phyloP scores from a whole-genome alignment of 2,113 vertebrate species.

The Trichechus manatus region DNA sequence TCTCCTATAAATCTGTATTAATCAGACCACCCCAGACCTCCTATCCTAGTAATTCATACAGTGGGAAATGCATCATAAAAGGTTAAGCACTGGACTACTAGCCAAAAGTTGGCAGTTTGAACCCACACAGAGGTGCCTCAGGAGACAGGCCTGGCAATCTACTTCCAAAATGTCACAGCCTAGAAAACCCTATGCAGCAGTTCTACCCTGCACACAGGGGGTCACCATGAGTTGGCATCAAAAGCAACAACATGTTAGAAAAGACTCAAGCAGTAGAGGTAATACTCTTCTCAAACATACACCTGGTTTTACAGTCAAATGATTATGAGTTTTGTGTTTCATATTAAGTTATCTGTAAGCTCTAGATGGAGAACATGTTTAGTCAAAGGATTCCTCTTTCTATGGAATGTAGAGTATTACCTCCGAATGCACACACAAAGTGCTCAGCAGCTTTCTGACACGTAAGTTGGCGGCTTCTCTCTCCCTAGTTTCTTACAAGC shows the following conservation, averaged over 20 bases:
- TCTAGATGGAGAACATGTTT: not conserved
- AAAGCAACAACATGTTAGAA: not conserved
- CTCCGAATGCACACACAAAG: not conserved
- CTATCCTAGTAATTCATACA: not conserved
- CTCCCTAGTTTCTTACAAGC: not conserved
- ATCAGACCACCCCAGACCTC: not conserved
- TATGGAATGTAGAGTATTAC: not conserved
- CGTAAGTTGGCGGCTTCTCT: too few relatives aligned
- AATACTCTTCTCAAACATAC: not conserved
- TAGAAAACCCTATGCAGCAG: too few relatives aligned
- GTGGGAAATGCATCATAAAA: not conserved
- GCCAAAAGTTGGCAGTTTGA: too few relatives aligned
- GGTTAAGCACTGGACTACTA: too few relatives aligned
- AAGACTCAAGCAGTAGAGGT: not conserved
- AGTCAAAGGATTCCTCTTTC: not conserved
- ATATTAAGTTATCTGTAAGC: not conserved
- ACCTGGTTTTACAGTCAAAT: not conserved
- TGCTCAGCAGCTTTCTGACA: not conserved
- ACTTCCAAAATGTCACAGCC: too few relatives aligned
- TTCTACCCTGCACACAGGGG: too few relatives aligned
- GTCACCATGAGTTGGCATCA: too few relatives aligned
- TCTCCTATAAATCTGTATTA: not conserved
- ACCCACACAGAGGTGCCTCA: too few relatives aligned
- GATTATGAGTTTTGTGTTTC: not conserved
- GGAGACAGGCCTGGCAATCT: too few relatives aligned